Evolutionary conservation across 1,140 invertebrate genomes (phyloP).

Genomic region (Caligus rogercresseyi): DNA sequence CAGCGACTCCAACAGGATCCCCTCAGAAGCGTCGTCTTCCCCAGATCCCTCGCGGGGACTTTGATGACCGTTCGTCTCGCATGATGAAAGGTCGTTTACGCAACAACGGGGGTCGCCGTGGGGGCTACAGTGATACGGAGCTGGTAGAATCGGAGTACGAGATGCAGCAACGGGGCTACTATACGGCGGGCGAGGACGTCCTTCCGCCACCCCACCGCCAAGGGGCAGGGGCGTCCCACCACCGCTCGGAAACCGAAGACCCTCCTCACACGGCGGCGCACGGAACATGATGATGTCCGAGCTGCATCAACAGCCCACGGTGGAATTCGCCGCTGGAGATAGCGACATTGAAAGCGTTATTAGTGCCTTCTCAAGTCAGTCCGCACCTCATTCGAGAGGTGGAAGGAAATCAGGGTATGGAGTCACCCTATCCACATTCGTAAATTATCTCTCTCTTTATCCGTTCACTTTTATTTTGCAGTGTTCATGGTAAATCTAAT

Average conservation of each 20-base stretch:
- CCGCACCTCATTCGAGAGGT: conserved; percentile 9
- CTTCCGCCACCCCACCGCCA: conserved; percentile 28
- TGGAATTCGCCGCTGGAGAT: conserved; percentile 36
- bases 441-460: neutral
- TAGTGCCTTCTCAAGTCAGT: conserved; percentile 73
- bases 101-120: neutral
- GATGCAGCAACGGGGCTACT: neutral
- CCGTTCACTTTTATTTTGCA: neutral
- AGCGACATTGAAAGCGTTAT: conserved; percentile 69
- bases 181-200: conserved; percentile 5
- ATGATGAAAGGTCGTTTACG: neutral
- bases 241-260: conserved; percentile 28
- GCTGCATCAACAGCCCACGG: conserved; percentile 1
- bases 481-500: neutral
- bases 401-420: neutral
- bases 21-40: conserved; percentile 88
- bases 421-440: neutral
- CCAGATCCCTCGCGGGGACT: conserved; percentile 48
- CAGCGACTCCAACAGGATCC: conserved; percentile 77
- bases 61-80: neutral
- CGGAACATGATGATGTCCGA: conserved; percentile 21
- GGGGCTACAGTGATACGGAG: conserved; percentile 58
- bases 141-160: conserved; percentile 31
- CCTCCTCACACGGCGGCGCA: conserved; percentile 33
- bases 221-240: conserved; percentile 28